phyloP scores from a whole-genome alignment of 2,113 vertebrate species.

The Nothobranchius furzeri region DNA sequence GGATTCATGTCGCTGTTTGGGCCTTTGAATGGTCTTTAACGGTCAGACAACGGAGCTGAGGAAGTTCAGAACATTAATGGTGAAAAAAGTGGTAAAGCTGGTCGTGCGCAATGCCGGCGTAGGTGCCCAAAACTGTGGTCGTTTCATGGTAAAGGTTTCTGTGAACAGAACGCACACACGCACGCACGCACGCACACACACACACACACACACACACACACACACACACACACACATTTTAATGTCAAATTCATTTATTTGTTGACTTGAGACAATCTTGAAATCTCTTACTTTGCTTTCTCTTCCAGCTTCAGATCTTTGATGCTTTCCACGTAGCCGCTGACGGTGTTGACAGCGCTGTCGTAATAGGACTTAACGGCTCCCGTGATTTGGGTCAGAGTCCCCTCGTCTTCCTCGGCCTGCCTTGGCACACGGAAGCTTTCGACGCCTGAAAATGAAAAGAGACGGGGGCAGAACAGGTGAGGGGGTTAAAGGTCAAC shows the following conservation, averaged over 20 bases:
- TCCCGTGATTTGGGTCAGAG: slow-evolving; percentile 37
- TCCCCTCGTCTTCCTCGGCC: slow-evolving; percentile 41
- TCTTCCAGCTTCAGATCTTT: slow-evolving; percentile 70
- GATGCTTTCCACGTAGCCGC: slow-evolving; percentile 57
- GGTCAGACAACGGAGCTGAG: background rate
- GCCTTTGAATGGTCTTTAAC: background rate
- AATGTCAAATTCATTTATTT: too few relatives aligned
- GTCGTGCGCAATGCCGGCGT: slow-evolving; percentile 64
- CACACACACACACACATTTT: too few relatives aligned
- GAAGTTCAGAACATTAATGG: slow-evolving; percentile 22
- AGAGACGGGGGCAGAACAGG: too few relatives aligned
- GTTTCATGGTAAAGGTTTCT: slow-evolving; percentile 74
- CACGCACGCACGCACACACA: too few relatives aligned
- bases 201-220: too few relatives aligned
- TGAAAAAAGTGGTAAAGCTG: slow-evolving; percentile 73
- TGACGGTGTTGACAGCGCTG: slow-evolving; percentile 29
- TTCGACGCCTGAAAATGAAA: slow-evolving; percentile 59
- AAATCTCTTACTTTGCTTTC: slow-evolving; percentile 69
- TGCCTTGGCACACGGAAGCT: slow-evolving; percentile 72
- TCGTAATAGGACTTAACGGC: slow-evolving; percentile 63
- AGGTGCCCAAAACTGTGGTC: slow-evolving; percentile 57
- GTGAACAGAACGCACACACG: background rate
- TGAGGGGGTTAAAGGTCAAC: background rate
- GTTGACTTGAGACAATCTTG: too few relatives aligned
- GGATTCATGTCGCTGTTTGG: too few relatives aligned